A percentile compares a stretch with the other conserved stretches of the same genome.
These are phyloP conservation scores for Sphaerophoria taeniata DNA, from an alignment of 2,888 invertebrate genomes.

Conservation along the genomic window DNA sequence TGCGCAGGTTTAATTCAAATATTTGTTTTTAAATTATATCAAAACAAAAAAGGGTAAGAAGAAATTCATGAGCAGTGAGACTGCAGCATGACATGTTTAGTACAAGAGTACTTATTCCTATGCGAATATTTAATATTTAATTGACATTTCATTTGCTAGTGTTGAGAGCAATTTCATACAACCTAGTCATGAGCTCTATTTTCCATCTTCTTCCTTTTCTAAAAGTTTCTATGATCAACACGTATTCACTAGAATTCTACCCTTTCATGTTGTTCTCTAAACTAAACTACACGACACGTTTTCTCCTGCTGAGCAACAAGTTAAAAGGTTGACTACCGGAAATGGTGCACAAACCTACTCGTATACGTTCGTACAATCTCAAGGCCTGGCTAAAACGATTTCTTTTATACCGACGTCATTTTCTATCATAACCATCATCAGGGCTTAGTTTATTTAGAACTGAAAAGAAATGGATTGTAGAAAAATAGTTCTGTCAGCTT, in stretches of 20 bases:
- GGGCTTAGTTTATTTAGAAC: background rate
- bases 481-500: slow-evolving; percentile 52
- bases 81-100: too few species aligned
- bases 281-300: slow-evolving; percentile 30
- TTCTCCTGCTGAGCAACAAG: slow-evolving; percentile 64
- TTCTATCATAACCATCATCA: background rate
- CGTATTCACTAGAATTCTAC: background rate
- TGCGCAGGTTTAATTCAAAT: too few species aligned
- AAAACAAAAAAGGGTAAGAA: too few species aligned
- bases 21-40: too few species aligned
- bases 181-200: too few species aligned
- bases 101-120: too few species aligned
- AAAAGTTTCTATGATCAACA: too few species aligned
- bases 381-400: slow-evolving; percentile 14
- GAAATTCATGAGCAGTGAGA: too few species aligned
- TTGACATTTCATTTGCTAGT: too few species aligned
- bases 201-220: too few species aligned
- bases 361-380: slow-evolving; percentile 6
- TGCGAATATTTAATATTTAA: too few species aligned
- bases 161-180: too few species aligned
- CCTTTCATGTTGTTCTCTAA: background rate
- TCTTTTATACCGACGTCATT: slow-evolving; percentile 27
- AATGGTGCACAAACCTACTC: slow-evolving; percentile 55
- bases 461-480: background rate
- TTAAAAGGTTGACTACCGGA: slow-evolving; percentile 67